Evolutionary conservation across 2,888 invertebrate species (phyloP).

Genomic region (Dorcus parallelipipedus): DNA sequence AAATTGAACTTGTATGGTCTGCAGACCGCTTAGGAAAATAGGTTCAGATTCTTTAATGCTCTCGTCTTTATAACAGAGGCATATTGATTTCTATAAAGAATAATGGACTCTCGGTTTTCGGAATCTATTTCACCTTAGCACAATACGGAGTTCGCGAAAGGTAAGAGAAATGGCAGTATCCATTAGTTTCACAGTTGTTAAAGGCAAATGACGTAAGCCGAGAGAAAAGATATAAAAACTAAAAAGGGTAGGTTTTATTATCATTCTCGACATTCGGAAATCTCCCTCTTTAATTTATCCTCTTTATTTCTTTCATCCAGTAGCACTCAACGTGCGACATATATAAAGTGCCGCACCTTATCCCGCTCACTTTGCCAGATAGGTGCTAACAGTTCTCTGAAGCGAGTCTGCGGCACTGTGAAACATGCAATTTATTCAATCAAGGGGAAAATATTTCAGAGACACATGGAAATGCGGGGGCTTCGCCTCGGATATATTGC

Average conservation of each 20-base stretch:
- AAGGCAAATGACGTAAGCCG: constrained; percentile 46
- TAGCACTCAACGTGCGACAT: constrained; percentile 35
- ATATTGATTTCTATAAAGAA: constrained; percentile 40
- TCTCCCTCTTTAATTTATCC: constrained; percentile 40
- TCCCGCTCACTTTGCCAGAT: constrained; percentile 19
- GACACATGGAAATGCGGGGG: constrained; percentile 2
- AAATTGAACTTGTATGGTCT: too few relatives aligned
- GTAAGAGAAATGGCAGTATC: constrained; percentile 40
- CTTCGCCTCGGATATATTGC: neutral
- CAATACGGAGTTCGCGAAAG: constrained; percentile 40
- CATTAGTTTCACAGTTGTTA: constrained; percentile 48
- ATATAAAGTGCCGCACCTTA: constrained; percentile 36
- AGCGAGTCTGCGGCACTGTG: constrained; percentile 1
- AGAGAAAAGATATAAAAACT: constrained; percentile 38
- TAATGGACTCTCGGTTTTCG: constrained; percentile 38
- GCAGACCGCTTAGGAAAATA: too few relatives aligned
- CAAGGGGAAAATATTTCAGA: constrained; percentile 12
- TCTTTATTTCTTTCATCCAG: constrained; percentile 36
- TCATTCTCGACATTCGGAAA: constrained; percentile 38
- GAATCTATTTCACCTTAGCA: constrained; percentile 27
- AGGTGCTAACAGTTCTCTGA: constrained; percentile 12
- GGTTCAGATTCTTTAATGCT: constrained; percentile 1
- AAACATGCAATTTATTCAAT: constrained; percentile 25
- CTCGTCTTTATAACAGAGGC: neutral
- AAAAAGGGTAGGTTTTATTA: constrained; percentile 43